Conservation (phyloP, 2,888 invertebrate species). For the Drosophila acutilabella region DNA sequence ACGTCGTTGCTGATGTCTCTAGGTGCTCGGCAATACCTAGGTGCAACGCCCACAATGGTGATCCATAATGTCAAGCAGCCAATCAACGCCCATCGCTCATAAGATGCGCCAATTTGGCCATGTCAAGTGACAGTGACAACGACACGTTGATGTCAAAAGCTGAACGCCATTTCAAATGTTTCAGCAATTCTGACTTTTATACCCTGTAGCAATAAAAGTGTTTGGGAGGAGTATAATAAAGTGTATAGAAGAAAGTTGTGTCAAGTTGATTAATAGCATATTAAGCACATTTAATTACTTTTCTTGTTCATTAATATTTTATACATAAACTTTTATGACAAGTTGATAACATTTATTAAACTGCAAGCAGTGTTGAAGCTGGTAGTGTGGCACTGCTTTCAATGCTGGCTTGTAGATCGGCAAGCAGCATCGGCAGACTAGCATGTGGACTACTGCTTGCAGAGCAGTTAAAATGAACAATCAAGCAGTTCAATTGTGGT, state of each 20-base stretch:
- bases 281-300: too few relatives aligned
- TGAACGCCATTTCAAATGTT: conserved; percentile 50
- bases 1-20: conserved; percentile 13
- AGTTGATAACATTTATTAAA: too few relatives aligned
- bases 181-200: conserved; percentile 28
- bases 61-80: conserved; percentile 66
- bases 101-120: conserved; percentile 71
- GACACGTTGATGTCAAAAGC: conserved; percentile 57
- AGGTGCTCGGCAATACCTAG: conserved; percentile 10
- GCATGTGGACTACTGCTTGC: background rate
- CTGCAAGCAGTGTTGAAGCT: too few relatives aligned
- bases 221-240: background rate
- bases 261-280: too few relatives aligned
- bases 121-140: conserved; percentile 76
- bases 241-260: background rate
- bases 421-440: too few relatives aligned
- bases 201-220: conserved; percentile 2
- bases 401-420: too few relatives aligned
- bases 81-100: conserved; percentile 77
- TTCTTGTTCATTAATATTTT: background rate
- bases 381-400: too few relatives aligned
- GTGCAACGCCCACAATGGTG: conserved; percentile 49
- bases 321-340: background rate
- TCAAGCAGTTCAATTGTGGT: background rate
- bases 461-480: background rate